Base-by-base conservation (phyloP, 2,797 vertebrate genomes). In the Hypotaenidia okinawae region DNA sequence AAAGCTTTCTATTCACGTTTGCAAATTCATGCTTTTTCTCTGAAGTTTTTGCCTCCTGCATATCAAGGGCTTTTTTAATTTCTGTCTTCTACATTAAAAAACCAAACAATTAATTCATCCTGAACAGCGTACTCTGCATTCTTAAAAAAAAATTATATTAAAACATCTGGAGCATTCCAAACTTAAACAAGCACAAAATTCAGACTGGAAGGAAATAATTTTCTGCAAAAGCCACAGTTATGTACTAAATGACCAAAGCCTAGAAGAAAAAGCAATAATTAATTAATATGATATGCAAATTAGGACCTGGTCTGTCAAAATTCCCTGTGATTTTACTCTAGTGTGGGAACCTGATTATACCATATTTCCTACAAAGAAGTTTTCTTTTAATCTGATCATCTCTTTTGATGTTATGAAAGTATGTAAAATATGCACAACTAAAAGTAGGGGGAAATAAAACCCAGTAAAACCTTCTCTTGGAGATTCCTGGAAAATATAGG, bases 31-130 rank as follows among this genome's bases (percentile, higher is more conserved):
- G 69, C 41, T 91, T 97, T 95, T 88, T 94, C 54, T 59, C 3
- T 5, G 41, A 92, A 68, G 67, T 74, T 24, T 96, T 78, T 43
- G 22, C 67, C 64, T 74, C 84, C 27, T 88, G 92, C 18, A 4
- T 0, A 32, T 92, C 87, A 67, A 68, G 82, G 16, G 3, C 5
- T 10, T 66, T 80, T 90, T 94, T 87, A 1, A 70, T 43, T 58
- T 96, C 68, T 43, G 21, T 63, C 4, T 78, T 91, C 97, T 97
- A 64, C 32, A 83, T 64, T 67, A 41, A 95, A 85, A 86, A 97
- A 63, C 16, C 89, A 82, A 32, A 95, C 30, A 89, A 70, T 49
- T 93, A 87, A 64, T n/a, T 16, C 10, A 30, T 54, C 16, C 52
- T 54, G 51, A 92, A n/a, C 24, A 30, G 61, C 14, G 10, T 55